Evolutionary conservation across 2,888 invertebrate genomes (phyloP), one percentile per base, ranked within the genome.

Genomic region (Himalopsyche japonica): DNA sequence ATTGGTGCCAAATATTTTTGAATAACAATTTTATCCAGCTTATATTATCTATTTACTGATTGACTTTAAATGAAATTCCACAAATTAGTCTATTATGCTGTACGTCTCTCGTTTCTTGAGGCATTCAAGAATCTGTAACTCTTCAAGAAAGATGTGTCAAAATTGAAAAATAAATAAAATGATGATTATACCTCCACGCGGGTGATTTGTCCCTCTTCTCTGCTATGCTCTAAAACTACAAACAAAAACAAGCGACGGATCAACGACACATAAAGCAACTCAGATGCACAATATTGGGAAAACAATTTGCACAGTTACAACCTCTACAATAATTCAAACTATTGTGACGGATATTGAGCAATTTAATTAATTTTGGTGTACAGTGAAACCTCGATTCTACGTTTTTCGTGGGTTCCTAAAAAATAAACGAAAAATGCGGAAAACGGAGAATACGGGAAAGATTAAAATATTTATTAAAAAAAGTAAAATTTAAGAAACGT

Each of bases 161-260:
- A 43, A 34, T 34, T 64, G 70, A 64, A n/a, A 76, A 76, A 76
- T 18, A 80, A 81, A 76, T 76, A 32, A 70, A 81, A 81, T 70
- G 76, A 76, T 47, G 47, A 76, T 76, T 78, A 78, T 92, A 92
- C 92, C 92, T 92, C 92, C 88, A 92, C 92, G 88, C 92, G 92
- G 88, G 92, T 92, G 92, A 92, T 92, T 92, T 92, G 92, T 89
- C 92, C 92, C 88, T 92, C 92, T 91, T 92, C 92, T 89, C 92
- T 92, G 91, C 92, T 92, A 92, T 92, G 92, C 90, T 92, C 92
- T 92, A 92, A 90, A 90, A 92, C 92, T 92, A 92, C 84, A 84
- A 87, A 82, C 82, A 81, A 82, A 77, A 79, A 82, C 37, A 85
- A 86, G 82, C 85, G 27, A 34, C 83, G 57, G n/a, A 80, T 86